Conservation (phyloP, 2,113 vertebrate species). For the Pseudopipra pipra region DNA sequence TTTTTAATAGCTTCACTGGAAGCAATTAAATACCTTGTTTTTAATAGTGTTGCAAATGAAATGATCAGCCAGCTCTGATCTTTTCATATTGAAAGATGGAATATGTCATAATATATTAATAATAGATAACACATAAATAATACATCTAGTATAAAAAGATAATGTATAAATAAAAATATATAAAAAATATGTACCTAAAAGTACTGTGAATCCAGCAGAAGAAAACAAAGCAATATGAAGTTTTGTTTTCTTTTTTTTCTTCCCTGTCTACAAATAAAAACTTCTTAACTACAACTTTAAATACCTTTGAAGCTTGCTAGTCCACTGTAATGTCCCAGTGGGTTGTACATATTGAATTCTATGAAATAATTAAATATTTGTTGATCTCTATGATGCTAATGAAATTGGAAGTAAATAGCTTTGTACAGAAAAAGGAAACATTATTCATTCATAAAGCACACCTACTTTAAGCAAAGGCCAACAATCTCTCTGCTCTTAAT, state of each 20-base stretch:
- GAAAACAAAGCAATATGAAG: neutral
- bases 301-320: neutral
- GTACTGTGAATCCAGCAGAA: neutral
- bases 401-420: neutral
- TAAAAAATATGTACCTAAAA: neutral
- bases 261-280: neutral
- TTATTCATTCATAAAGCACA: neutral
- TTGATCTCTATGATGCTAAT: neutral
- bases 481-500: neutral
- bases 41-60: neutral
- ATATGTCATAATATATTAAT: neutral
- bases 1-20: neutral
- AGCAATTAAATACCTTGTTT: neutral
- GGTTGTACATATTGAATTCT: neutral
- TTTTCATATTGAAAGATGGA: neutral
- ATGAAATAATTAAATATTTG: neutral
- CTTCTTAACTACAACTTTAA: neutral
- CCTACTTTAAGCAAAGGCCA: neutral
- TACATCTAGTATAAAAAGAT: neutral
- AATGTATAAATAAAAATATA: neutral
- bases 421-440: neutral
- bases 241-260: neutral
- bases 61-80: neutral
- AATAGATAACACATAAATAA: neutral
- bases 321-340: neutral